These are phyloP conservation scores for Hydrolagus affinis DNA, from an alignment of 2,113 vertebrate species.

Conservation along the genomic window DNA sequence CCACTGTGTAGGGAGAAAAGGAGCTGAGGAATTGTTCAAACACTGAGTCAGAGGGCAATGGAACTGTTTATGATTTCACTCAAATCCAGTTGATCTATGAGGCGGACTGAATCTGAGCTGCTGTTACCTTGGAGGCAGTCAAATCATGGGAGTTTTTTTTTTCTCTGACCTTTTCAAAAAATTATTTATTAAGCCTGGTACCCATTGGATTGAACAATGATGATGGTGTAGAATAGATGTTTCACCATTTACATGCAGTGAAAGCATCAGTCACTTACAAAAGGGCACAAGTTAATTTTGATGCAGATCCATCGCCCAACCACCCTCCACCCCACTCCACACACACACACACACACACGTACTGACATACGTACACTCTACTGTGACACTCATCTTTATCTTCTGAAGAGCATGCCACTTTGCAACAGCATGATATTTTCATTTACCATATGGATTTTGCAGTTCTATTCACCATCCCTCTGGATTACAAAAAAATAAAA, in stretches of 20 bases:
- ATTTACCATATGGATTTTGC: neutral
- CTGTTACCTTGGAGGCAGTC: slow-evolving; percentile 27
- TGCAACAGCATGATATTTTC: neutral
- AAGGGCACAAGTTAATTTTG: neutral
- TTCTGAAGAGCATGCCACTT: neutral
- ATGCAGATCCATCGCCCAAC: neutral
- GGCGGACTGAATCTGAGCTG: slow-evolving; percentile 14
- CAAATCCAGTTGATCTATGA: slow-evolving; percentile 20
- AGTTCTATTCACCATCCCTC: neutral
- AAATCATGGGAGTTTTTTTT: slow-evolving; percentile 19
- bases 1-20: neutral
- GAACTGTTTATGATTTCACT: neutral
- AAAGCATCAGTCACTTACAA: neutral
- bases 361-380: neutral
- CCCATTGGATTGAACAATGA: neutral
- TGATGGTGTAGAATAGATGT: neutral
- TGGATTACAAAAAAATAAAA: neutral
- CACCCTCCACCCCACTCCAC: neutral
- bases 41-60: slow-evolving; percentile 1
- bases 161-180: neutral
- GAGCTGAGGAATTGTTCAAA: neutral
- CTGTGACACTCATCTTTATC: neutral
- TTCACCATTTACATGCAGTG: slow-evolving; percentile 25
- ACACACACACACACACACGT: neutral
- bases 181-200: slow-evolving; percentile 18